A percentile compares a stretch with the other conserved stretches of the same genome.
These are phyloP conservation scores for Apocheima hispidaria DNA, from an alignment of 2,888 invertebrate species.

Conservation along the genomic window DNA sequence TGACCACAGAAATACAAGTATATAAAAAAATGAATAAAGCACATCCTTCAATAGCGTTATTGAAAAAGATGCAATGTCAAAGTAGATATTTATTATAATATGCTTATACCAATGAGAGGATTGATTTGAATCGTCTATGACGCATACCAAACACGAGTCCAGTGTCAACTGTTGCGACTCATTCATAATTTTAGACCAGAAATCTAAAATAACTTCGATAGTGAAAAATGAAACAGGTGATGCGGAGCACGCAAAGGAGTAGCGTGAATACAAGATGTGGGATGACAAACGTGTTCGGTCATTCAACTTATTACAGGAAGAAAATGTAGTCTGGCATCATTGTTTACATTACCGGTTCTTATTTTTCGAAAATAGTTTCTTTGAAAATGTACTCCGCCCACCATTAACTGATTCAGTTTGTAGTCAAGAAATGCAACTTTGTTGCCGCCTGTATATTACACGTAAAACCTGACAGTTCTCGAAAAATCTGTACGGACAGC, in stretches of 20 bases:
- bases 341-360: constrained; percentile 30
- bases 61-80: constrained; percentile 34
- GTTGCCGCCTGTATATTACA: constrained; percentile 12
- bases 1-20: constrained; percentile 6
- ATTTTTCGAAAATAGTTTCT: constrained; percentile 23
- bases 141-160: constrained; percentile 48
- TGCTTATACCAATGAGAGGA: constrained; percentile 43
- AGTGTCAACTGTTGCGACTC: constrained; percentile 62
- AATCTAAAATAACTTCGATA: constrained; percentile 74
- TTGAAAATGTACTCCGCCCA: constrained; percentile 13
- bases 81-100: constrained; percentile 15
- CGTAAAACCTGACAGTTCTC: constrained; percentile 47
- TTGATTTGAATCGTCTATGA: constrained; percentile 57
- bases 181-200: constrained; percentile 72
- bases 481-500: constrained; percentile 58
- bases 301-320: constrained; percentile 65
- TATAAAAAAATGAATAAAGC: constrained; percentile 14
- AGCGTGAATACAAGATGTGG: constrained; percentile 64
- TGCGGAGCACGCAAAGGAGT: constrained; percentile 57
- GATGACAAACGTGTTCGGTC: constrained; percentile 73
- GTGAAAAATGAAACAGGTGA: constrained; percentile 80
- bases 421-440: constrained; percentile 22
- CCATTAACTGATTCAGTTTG: constrained; percentile 10
- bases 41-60: constrained; percentile 28
- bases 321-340: constrained; percentile 41